Base-by-base conservation (phyloP, 2,113 vertebrate species). In the Podarcis raffonei region DNA sequence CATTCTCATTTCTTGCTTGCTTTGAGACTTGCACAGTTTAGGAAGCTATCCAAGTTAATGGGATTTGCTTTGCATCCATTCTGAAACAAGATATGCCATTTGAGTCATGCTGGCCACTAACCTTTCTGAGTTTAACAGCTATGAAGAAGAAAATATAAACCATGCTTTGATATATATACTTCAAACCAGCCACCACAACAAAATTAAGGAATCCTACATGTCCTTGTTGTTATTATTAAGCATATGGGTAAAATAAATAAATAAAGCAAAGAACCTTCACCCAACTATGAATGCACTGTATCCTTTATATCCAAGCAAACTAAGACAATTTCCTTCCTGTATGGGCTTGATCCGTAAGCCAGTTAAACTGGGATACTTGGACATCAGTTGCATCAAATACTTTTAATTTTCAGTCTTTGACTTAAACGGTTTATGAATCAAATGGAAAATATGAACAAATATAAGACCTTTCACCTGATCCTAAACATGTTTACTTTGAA, bases 41-140 rank as follows among this genome's bases (percentile, higher is more conserved):
- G 89, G 81, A 75, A 83, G 32, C 8, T 53, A 90, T 77, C 72
- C 7, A 39, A 77, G 69, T 66, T 89, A n/a, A 48, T 76, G 0
- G 86, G 72, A 93, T 93, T 89, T 42, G 53, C 80, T 81, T 48
- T 87, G 3, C 3, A 87, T 86, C 76, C 30, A 74, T 76, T 83
- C 0, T 18, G 69, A 86, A 88, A 71, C 12, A 37, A 32, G 59
- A 77, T 62, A 76, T 83, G 5, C 2, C n/a, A 92, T 89, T 90
- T 77, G 90, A 93, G 89, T 89, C 48, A 87, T 86, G 53, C 88
- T 77, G 78, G 48, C 42, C 39, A 5, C 57, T 35, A 93, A 87
- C 30, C 27, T 35, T 30, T 84, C 37, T 9, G 57, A 81, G 91
- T 88, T 89, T 83, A 83, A 90, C 78, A 71, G 74, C 71, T 68